Base-by-base conservation (phyloP, 2,113 vertebrate genomes). In the Sander lucioperca region DNA sequence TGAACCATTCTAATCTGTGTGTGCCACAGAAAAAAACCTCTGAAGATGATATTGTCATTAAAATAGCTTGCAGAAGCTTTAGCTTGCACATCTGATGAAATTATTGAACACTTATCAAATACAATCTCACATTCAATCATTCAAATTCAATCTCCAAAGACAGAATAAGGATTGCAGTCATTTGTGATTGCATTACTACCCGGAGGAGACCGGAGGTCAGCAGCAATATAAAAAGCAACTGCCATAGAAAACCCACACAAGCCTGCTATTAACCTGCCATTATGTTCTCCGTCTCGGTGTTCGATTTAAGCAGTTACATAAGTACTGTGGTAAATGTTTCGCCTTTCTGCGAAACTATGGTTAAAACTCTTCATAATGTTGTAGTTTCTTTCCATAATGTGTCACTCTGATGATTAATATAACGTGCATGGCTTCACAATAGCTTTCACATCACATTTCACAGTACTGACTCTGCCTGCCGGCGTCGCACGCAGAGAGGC, bases 381-480 rank as follows among this genome's bases (percentile, higher is more conserved):
- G 56, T 80, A 84, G 58, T 72, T 83, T 80, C 33, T 86, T 84
- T 66, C 61, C 58, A 71, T 79, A 68, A 90, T 76, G 30, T 90
- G 67, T 80, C 82, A 85, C 58, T 84, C 62, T 48, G 73, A 91
- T 90, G 90, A 94, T 93, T 89, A 86, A 92, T 90, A 80, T 77
- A 80, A 85, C 85, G 87, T 74, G 66, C 36, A 77, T 88, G 64
- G 77, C 83, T 90, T 88, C 70, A 89, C 84, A 89, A 83, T 88
- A 86, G 83, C 84, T 89, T 88, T 88, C 85, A 89, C 80, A 80
- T 89, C 69, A 90, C 80, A 87, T 94, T 92, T 92, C 76, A 92
- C 81, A 91, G 76, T 77, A 75, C 51, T 85, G 81, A 75, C 65
- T 91, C 82, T 84, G 77, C 83, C 89, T 74, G 77, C 53, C 30